Base-by-base conservation (phyloP, 2,797 vertebrate species). In the Fringilla coelebs region DNA sequence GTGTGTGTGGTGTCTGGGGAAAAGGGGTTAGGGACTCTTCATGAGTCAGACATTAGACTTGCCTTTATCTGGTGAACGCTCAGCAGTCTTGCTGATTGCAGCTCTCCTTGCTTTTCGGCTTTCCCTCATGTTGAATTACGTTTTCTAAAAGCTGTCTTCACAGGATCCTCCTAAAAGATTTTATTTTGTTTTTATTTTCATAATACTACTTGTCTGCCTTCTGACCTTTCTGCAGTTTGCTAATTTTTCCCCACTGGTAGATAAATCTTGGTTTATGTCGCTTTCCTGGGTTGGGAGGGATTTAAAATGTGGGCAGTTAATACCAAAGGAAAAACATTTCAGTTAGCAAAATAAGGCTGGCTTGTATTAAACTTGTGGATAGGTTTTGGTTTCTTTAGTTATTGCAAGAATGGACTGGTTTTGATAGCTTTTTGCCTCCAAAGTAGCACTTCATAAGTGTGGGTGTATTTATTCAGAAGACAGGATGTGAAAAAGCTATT, bases 31-130 rank as follows among this genome's bases (percentile, higher is more conserved):
- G 62, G 61, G 65, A 57, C 25, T 81, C 58, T 77, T 38, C 43
- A n/a, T 93, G 83, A 91, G 40, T 96, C 83, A 90, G 81, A 65
- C 70, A 51, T 17, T 70, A 89, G 65, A 10, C n/a, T 60, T 81
- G 46, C 6, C 4, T 83, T 93, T 90, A 51, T 88, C 65, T 15
- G 1, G 11, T 55, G 52, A 40, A 19, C 31, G 38, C 60, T 91
- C 25, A 34, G 48, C 62, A 54, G 49, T 73, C 60, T 78, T 74
- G 10, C 66, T 78, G 45, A 51, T 74, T 9, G 5, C 52, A 40
- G 0, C n/a, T 38, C 29, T 87, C 19, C 36, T 61, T 71, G 41
- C 21, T 80, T 90, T 90, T 89, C 7, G 2, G 14, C 36, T 81
- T 79, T 80, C 15, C 11, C 14, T 88, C 1, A 0, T 66, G 10